Conservation (phyloP, 2,113 vertebrate genomes). For the Mohoua ochrocephala region DNA sequence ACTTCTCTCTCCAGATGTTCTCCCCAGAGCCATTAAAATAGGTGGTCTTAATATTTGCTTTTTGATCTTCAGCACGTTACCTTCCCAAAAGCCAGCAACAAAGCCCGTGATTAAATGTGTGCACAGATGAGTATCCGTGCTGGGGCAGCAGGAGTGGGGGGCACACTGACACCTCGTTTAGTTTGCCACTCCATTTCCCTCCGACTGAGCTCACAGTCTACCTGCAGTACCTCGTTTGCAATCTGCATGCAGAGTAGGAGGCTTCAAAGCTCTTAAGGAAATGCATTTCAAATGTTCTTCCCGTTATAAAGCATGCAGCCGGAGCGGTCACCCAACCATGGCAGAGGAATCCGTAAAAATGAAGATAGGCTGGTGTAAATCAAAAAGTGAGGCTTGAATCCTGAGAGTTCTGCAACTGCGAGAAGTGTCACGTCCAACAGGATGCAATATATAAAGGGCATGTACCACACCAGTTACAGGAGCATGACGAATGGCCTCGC, state of each 20-base stretch:
- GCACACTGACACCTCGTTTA: neutral
- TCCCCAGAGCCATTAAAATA: conserved; percentile 24
- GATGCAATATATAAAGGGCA: neutral
- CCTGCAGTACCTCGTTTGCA: neutral
- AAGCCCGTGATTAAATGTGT: neutral
- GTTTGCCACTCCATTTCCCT: neutral
- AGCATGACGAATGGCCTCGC: neutral
- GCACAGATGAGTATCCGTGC: neutral
- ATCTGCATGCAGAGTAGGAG: neutral
- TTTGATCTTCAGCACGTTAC: neutral
- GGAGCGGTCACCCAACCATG: neutral
- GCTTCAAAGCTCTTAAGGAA: conserved; percentile 19
- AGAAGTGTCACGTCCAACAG: neutral
- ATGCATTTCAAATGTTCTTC: conserved; percentile 7
- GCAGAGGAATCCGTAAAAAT: neutral
- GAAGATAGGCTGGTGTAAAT: neutral
- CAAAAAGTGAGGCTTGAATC: neutral
- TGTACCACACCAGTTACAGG: neutral
- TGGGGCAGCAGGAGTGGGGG: neutral
- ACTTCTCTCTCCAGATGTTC: conserved; percentile 54
- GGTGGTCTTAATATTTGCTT: conserved; percentile 37
- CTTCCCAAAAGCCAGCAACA: neutral
- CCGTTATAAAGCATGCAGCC: neutral
- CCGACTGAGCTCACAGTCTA: neutral
- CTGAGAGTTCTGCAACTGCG: neutral